phyloP scores from a whole-genome alignment of 2,888 invertebrate genomes.

The Pandemis corylana region DNA sequence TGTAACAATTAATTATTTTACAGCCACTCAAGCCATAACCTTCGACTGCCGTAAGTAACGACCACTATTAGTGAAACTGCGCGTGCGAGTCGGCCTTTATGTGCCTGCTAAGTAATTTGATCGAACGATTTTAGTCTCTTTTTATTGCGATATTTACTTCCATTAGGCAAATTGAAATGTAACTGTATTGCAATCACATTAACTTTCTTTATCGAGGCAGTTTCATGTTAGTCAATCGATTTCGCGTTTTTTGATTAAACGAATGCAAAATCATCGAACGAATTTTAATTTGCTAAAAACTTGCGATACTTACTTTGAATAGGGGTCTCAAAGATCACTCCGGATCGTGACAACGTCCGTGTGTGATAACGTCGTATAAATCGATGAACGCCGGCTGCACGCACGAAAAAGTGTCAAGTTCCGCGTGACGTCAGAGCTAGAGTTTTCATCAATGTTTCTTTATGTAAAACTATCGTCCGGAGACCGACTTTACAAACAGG shows the following conservation, averaged over 20 bases:
- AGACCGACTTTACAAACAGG: too few relatives aligned
- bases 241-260: background rate
- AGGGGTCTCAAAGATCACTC: too few relatives aligned
- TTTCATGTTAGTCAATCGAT: slow-evolving; percentile 6
- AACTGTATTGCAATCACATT: slow-evolving; percentile 14
- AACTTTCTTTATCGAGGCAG: slow-evolving; percentile 23
- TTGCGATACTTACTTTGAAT: background rate
- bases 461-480: too few relatives aligned
- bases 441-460: too few relatives aligned
- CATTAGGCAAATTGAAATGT: slow-evolving; percentile 32
- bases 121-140: slow-evolving; percentile 12
- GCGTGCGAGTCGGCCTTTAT: slow-evolving; percentile 12
- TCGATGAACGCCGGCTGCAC: too few relatives aligned
- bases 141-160: slow-evolving; percentile 32
- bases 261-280: background rate
- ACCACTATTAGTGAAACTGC: slow-evolving; percentile 6
- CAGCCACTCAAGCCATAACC: slow-evolving; percentile 1
- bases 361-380: too few relatives aligned
- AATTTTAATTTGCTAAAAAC: background rate
- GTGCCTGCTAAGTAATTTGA: slow-evolving; percentile 27
- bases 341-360: too few relatives aligned
- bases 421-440: too few relatives aligned
- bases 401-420: too few relatives aligned
- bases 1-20: slow-evolving; percentile 6
- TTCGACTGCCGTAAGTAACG: background rate